Evolutionary conservation across 2,113 vertebrate species (phyloP), one percentile per base, ranked within the genome.

Genomic region (Labeo rohita): DNA sequence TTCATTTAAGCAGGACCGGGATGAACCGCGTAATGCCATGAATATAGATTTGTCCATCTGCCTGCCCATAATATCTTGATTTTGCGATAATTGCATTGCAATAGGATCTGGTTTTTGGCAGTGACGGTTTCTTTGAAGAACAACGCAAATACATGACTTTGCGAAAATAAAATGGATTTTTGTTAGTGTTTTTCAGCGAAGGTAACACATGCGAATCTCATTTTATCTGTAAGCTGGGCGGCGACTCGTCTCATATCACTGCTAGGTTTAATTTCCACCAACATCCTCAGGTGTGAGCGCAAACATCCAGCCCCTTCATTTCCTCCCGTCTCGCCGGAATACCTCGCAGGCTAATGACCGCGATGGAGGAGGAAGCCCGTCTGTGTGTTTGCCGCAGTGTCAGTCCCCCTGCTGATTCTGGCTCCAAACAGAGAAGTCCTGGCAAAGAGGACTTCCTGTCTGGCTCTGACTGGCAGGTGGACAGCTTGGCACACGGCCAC

Each of bases 31-130:
- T 56, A 80, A 80, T 47, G 65, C 63, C 34, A 56, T 39, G 84
- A 85, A 72, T 85, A 80, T 85, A 72, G 84, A 85, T 85, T 79
- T 72, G 34, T 85, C 76, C 84, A 80, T 85, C 84, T 70, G 76
- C 76, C 75, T 59, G n/a, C 13, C 47, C 65, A 15, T 85, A 72
- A 80, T 18, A 70, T 70, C 61, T 68, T 45, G 61, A 47, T 80
- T 80, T 70, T 52, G 49, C 13, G 34, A 36, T 54, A 52, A 70
- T 79, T 85, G 63, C 47, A 39, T 43, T 21, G 45, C 9, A 3
- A 34, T 82, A 36, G 9, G 63, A 82, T 68, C 63, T 70, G 47
- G n/a, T 77, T 23, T 75, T 78, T 56, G 75, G 50, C 50, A 56
- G n/a, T 2, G 13, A 47, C 43, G 3, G 70, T 74, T 73, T 47